A percentile compares a stretch with the other conserved stretches of the same genome.
Evolutionary conservation across 2,797 vertebrate genomes (phyloP).

Genomic region (Danio albolineatus): DNA sequence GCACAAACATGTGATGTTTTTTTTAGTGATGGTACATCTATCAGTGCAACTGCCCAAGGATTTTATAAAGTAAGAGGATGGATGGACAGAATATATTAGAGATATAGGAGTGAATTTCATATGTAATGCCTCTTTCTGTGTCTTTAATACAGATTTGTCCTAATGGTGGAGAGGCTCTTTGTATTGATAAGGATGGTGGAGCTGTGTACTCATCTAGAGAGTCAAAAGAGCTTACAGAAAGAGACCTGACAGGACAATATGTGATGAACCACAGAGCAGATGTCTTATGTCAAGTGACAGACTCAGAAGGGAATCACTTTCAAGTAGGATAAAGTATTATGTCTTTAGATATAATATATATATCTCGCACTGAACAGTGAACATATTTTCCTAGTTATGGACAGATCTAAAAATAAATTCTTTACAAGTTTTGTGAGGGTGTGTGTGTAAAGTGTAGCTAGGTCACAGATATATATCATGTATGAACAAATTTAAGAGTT

Average conservation of each 20-base stretch:
- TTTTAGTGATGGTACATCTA: constrained; percentile 87
- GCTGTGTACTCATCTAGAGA: constrained; percentile 78
- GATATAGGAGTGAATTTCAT: neutral
- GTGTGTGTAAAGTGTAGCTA: too few relatives aligned
- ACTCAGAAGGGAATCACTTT: constrained; percentile 85
- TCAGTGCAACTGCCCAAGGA: constrained; percentile 82
- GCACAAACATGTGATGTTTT: constrained; percentile 76
- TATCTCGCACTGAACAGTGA: too few relatives aligned
- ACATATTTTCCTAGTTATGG: too few relatives aligned
- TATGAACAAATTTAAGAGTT: neutral
- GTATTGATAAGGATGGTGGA: constrained; percentile 81
- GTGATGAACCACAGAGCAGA: constrained; percentile 83
- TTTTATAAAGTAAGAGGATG: constrained; percentile 83
- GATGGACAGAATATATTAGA: neutral
- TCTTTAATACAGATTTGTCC: constrained; percentile 80
- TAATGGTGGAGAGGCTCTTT: constrained; percentile 77
- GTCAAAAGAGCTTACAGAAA: constrained; percentile 43
- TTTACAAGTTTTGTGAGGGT: too few relatives aligned
- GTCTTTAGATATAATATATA: too few relatives aligned
- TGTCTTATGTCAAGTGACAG: constrained; percentile 82
- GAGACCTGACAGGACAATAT: constrained; percentile 77
- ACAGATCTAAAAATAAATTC: too few relatives aligned
- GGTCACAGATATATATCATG: too few relatives aligned
- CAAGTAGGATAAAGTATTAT: constrained; percentile 75
- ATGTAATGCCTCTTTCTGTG: neutral